Percentiles rank a stretch among this genome's conserved stretches.
Evolutionary conservation across 2,113 vertebrate genomes (phyloP).

Genomic region (Tachycineta bicolor): DNA sequence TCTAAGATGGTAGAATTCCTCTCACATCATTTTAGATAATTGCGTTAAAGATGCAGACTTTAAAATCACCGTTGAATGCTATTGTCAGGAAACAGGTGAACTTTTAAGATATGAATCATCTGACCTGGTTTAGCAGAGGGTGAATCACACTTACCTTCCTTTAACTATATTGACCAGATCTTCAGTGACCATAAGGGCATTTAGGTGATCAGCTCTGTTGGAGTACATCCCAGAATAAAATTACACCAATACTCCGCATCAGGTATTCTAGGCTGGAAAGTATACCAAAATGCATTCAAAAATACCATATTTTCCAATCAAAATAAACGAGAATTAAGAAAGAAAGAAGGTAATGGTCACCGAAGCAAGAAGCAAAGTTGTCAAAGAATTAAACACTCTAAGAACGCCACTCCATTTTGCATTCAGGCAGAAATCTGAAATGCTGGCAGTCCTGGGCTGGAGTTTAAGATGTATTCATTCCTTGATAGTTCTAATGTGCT

Average conservation of each 20-base stretch:
- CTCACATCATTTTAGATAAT: neutral
- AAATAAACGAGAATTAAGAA: neutral
- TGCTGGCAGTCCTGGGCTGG: neutral
- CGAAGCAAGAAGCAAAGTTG: neutral
- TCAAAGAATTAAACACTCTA: neutral
- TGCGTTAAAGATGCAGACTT: neutral
- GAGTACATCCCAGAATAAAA: neutral
- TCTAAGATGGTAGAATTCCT: neutral
- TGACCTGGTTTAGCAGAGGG: neutral
- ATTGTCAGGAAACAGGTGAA: neutral
- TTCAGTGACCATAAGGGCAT: neutral
- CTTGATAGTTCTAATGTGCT: neutral
- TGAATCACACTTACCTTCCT: neutral
- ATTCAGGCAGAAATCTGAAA: constrained; percentile 1
- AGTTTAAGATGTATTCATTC: neutral
- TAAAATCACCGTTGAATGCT: fast-evolving
- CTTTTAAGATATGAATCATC: neutral
- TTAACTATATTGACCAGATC: neutral
- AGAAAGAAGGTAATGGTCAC: neutral
- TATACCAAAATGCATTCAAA: neutral
- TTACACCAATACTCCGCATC: neutral
- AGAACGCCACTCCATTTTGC: neutral
- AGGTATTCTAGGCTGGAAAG: neutral
- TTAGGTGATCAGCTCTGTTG: neutral
- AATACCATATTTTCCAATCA: neutral